Evolutionary conservation across 2,888 invertebrate genomes (phyloP).

Genomic region (Cryptus armator): DNA sequence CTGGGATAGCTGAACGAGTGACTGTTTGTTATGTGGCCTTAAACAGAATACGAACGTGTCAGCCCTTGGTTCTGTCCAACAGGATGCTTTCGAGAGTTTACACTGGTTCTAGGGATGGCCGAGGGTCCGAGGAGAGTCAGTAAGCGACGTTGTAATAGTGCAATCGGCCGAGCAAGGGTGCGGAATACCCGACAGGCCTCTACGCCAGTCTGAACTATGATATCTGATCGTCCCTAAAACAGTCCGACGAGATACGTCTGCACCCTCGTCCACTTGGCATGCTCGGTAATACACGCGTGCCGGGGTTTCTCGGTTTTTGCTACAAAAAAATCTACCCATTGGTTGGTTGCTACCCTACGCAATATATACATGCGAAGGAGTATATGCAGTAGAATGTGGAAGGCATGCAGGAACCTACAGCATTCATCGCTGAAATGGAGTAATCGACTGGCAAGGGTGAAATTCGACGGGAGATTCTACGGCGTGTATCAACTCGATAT

Average conservation of each 20-base stretch:
- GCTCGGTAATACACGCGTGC: conserved; percentile 11
- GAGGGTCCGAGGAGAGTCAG: conserved; percentile 19
- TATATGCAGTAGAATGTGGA: neutral
- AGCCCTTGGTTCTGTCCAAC: neutral
- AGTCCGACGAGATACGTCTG: conserved; percentile 61
- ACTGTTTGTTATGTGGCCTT: conserved; percentile 40
- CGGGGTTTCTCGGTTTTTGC: conserved; percentile 26
- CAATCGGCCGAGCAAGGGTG: conserved; percentile 60
- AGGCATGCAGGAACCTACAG: conserved; percentile 31
- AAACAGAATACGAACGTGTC: conserved; percentile 30
- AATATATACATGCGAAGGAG: neutral
- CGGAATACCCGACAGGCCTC: conserved; percentile 32
- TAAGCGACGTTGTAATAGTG: conserved; percentile 65
- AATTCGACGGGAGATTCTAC: conserved; percentile 60
- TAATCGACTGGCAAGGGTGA: conserved; percentile 66
- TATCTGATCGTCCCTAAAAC: conserved; percentile 65
- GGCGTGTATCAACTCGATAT: conserved; percentile 57
- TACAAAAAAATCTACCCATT: conserved; percentile 15
- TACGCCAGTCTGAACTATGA: conserved; percentile 48
- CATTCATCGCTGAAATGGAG: conserved; percentile 67
- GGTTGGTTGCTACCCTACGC: neutral
- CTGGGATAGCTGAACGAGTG: neutral
- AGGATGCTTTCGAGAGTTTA: conserved; percentile 34
- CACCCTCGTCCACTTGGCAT: conserved; percentile 47
- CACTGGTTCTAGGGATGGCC: conserved; percentile 5